Evolutionary conservation across 2,888 invertebrate genomes (phyloP), one percentile per base, ranked within the genome.

Genomic region (Megamerina dolium): DNA sequence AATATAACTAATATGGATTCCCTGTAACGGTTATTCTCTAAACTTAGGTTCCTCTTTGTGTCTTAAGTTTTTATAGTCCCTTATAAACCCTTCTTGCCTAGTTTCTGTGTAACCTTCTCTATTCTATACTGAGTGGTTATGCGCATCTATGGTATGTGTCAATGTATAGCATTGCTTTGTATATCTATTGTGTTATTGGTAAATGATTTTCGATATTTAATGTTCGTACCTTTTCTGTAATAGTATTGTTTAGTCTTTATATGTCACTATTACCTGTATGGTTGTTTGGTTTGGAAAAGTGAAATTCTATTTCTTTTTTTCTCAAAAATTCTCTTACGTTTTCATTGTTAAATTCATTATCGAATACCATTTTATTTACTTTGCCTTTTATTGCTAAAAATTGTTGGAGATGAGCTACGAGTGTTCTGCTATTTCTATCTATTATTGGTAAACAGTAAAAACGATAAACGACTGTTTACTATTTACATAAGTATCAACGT

Each of bases 401-500:
- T 33, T 37, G 14, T 9, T 18, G 18, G 12, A 46, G 32, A 40
- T 40, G 40, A 5, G 17, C 16, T 12, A 40, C 9, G 17, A 40
- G 12, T 10, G 42, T 32, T 37, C 30, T 13, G 18, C n/a, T n/a
- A n/a, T n/a, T n/a, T n/a, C n/a, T n/a, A n/a, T n/a, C n/a, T n/a
- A n/a, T n/a, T n/a, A n/a, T 35, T 31, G 46, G 30, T 44, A 44
- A 14, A 45, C 45, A 30, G 45, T 37, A 12, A 49, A 49, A 13
- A 43, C 33, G 21, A 46, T 30, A 32, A 43, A 49, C 12, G 40
- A 34, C 13, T 46, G 48, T 23, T 30, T n/a, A n/a, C n/a, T n/a
- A n/a, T n/a, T n/a, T n/a, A n/a, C n/a, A n/a, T n/a, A n/a, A n/a
- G n/a, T n/a, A 17, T 36, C 36, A 10, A 44, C 21, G 26, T 44